Conservation (phyloP, 2,113 vertebrate species). For the Canis aureus region DNA sequence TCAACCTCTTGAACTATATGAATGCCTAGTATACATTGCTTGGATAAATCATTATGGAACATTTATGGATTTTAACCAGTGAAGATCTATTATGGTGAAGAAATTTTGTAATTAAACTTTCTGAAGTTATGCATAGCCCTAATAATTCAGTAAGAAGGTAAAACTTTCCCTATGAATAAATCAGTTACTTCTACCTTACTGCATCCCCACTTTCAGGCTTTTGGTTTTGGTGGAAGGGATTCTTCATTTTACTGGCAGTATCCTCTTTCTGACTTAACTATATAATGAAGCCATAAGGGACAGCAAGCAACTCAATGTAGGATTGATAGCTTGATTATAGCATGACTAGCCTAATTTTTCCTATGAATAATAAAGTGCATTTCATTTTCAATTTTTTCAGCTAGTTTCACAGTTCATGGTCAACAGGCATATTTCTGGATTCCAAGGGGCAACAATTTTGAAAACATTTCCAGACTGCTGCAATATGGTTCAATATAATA, state of each 20-base stretch:
- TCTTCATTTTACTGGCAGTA: not conserved
- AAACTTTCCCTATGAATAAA: not conserved
- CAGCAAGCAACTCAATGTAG: not conserved
- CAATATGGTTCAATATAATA: conserved; percentile 18
- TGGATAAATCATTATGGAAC: not conserved
- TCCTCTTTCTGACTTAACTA: not conserved
- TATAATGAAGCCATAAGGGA: not conserved
- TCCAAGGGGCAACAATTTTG: conserved; percentile 28
- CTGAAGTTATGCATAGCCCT: not conserved
- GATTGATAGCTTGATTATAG: not conserved
- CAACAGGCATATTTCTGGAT: conserved; percentile 59
- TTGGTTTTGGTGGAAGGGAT: not conserved
- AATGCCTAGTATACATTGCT: not conserved
- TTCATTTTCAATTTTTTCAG: conserved; percentile 53
- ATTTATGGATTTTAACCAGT: not conserved
- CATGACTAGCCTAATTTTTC: not conserved
- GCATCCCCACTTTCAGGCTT: not conserved
- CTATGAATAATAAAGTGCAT: conserved; percentile 9
- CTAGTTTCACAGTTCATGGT: not conserved
- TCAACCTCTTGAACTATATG: not conserved
- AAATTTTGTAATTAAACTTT: not conserved
- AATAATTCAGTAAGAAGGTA: not conserved
- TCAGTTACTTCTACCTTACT: not conserved
- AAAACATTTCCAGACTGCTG: conserved; percentile 53
- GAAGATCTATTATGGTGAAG: not conserved